Base-by-base conservation (phyloP, 2,797 vertebrate genomes). In the Phataginus tricuspis region DNA sequence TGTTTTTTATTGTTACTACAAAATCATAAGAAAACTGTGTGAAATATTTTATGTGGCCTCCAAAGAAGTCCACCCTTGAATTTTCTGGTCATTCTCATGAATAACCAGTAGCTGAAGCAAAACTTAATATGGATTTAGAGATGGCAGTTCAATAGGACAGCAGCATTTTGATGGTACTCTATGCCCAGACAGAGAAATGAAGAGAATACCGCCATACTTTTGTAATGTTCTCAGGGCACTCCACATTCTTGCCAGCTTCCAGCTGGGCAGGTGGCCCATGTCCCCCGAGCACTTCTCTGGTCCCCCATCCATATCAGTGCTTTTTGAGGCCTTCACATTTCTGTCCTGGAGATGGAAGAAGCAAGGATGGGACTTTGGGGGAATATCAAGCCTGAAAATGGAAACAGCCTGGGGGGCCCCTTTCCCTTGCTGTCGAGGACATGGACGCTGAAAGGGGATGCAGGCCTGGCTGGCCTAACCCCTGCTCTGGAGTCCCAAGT, bases 401-500 rank as follows among this genome's bases (percentile, higher is more conserved):
- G 68, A 45, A 39, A 31, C 12, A 0, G 51, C 31, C 7, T 0
- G 12, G 14, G 39, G 29, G 7, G 6, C 7, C 19, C 25, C 15
- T 59, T 61, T 51, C 10, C 69, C 19, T 31, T 6, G 42, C 21
- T 49, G 4, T 29, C 27, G 2, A 2, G 23, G 59, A 31, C 63
- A 2, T 0, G 4, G 27, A 9, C 15, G 16, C 3, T 10, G 7
- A 19, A 1, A 4, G 29, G 2, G 3, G 37, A 1, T 16, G 5
- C 16, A 3, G 63, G 34, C 49, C 42, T 31, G 10, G 74, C 25
- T 10, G 12, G n/a, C 51, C 23, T 5, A 3, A 25, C 4, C 2
- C 11, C 4, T 4, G 27, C 11, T 18, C 18, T 51, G 64, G 45
- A n/a, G 66, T 16, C 27, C 14, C 31, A 10, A 4, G 16, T 53